These are phyloP conservation scores for Diadromus collaris DNA, from an alignment of 2,888 invertebrate species.

Conservation along the genomic window DNA sequence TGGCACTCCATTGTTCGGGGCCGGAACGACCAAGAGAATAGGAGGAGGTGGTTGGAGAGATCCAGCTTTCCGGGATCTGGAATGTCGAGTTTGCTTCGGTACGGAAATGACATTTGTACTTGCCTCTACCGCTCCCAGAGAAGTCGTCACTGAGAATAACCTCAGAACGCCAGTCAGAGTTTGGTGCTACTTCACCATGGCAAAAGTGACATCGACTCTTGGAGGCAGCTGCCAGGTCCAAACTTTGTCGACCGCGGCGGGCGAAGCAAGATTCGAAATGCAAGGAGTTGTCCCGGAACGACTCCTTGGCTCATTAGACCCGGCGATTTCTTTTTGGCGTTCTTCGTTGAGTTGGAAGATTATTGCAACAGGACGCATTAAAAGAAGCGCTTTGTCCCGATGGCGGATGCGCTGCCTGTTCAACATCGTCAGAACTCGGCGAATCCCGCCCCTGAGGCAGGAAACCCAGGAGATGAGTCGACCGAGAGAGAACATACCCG, in stretches of 20 bases:
- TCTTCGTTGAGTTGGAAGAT: background rate
- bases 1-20: constrained; percentile 25
- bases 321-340: background rate
- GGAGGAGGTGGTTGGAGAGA: background rate
- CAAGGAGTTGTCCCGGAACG: background rate
- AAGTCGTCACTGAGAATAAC: background rate
- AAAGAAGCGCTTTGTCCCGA: background rate
- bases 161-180: background rate
- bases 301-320: background rate
- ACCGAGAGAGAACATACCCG: constrained; percentile 7
- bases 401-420: no score
- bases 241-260: background rate
- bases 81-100: constrained; percentile 19
- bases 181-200: background rate
- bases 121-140: background rate
- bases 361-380: background rate
- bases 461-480: background rate
- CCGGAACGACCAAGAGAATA: background rate
- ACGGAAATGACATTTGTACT: constrained; percentile 36
- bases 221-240: background rate
- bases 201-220: constrained; percentile 8
- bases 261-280: background rate
- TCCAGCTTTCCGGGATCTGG: constrained; percentile 9
- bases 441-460: no score
- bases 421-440: background rate